Evolutionary conservation across 2,888 invertebrate species (phyloP).

Genomic region (Podabrus alpinus): DNA sequence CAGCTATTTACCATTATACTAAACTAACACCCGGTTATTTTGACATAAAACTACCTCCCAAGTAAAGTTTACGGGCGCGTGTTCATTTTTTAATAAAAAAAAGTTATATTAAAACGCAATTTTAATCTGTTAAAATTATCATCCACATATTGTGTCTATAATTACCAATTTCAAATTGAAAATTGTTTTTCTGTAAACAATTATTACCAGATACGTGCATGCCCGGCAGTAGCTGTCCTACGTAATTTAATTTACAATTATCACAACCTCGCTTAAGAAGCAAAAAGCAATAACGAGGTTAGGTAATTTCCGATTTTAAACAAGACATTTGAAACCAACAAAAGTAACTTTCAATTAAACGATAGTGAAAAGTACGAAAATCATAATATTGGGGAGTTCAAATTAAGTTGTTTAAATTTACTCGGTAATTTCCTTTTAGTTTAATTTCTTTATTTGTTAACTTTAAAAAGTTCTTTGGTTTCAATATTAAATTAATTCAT

Average conservation of each 20-base stretch:
- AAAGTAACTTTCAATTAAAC: neutral
- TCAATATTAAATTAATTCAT: neutral
- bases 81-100: neutral
- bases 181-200: constrained; percentile 36
- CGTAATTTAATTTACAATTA: constrained; percentile 37
- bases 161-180: constrained; percentile 33
- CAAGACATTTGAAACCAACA: neutral
- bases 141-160: constrained; percentile 12
- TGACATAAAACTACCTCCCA: neutral
- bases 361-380: neutral
- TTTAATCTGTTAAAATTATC: neutral
- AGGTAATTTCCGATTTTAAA: neutral
- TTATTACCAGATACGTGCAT: constrained; percentile 39
- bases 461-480: neutral
- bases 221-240: constrained; percentile 31
- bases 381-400: neutral
- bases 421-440: neutral
- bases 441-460: neutral
- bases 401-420: neutral
- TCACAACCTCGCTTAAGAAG: constrained; percentile 9
- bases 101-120: neutral
- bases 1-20: neutral
- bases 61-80: neutral
- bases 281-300: neutral
- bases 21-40: neutral